These are phyloP conservation scores for Caenorhabditis sp. DNA, from an alignment of 2,888 invertebrate species.

Conservation along the genomic window DNA sequence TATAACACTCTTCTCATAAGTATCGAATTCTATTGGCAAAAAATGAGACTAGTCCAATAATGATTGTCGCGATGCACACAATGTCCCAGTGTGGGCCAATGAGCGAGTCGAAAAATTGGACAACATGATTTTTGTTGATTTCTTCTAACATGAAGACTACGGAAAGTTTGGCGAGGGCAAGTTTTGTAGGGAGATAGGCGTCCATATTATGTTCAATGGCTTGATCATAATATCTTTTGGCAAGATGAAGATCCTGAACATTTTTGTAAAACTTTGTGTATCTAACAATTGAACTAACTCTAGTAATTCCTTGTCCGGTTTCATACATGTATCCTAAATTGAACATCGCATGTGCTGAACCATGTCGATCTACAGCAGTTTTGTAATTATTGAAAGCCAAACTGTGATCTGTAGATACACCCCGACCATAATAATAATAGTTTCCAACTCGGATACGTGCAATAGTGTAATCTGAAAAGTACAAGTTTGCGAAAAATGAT, in stretches of 20 bases:
- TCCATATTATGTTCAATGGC: conserved; percentile 91
- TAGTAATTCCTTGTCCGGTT: conserved; percentile 87
- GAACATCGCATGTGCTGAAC: conserved; percentile 97
- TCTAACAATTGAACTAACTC: conserved; percentile 72
- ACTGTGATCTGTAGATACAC: conserved; percentile 76
- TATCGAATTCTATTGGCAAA: not conserved
- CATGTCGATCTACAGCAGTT: conserved; percentile 89
- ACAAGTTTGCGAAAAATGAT: not conserved
- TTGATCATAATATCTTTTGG: conserved; percentile 95
- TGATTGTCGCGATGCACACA: not conserved
- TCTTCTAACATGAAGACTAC: conserved; percentile 78
- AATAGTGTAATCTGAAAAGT: conserved; percentile 73
- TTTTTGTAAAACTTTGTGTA: no score
- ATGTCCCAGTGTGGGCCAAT: conserved; percentile 5
- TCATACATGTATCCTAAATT: conserved; percentile 99
- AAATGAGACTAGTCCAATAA: not conserved
- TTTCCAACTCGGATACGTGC: conserved; percentile 90
- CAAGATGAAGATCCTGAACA: conserved; percentile 84
- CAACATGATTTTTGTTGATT: conserved; percentile 31
- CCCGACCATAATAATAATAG: conserved; percentile 96
- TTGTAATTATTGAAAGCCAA: conserved; percentile 63
- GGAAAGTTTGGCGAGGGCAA: conserved; percentile 86
- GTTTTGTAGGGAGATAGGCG: conserved; percentile 89
- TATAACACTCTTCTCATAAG: not conserved
- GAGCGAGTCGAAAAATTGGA: not conserved